Evolutionary conservation across 2,797 vertebrate genomes (phyloP).

Genomic region (Urophycis tenuis): DNA sequence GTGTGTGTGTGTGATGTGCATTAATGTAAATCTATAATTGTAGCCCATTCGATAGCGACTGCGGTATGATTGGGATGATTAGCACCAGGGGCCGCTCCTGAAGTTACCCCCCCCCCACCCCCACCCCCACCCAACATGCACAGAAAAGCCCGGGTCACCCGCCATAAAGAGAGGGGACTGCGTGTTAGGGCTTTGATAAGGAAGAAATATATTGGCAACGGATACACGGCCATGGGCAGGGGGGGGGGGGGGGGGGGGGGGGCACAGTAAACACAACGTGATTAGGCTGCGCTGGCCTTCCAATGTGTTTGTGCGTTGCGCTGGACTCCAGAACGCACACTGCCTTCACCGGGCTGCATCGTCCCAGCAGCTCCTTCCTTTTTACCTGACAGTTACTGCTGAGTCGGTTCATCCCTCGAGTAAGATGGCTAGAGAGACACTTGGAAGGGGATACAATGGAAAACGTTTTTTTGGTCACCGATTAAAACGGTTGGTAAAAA

Average conservation of each 20-base stretch:
- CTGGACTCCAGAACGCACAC: neutral
- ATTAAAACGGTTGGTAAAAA: too few relatives aligned
- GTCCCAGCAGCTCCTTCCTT: too few relatives aligned
- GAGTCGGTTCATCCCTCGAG: too few relatives aligned
- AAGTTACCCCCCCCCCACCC: constrained; percentile 50
- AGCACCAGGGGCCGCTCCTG: constrained; percentile 58
- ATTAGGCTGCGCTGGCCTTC: neutral
- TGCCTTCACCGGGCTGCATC: too few relatives aligned
- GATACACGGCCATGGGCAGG: constrained; percentile 42
- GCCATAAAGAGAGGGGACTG: constrained; percentile 48
- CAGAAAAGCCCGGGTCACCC: constrained; percentile 41
- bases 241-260: too few relatives aligned
- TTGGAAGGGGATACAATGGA: too few relatives aligned
- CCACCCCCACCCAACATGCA: too few relatives aligned
- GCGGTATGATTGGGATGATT: constrained; percentile 54
- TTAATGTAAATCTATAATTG: constrained; percentile 60
- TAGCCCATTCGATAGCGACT: constrained; percentile 45
- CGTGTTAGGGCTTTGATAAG: constrained; percentile 56
- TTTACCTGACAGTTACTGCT: too few relatives aligned
- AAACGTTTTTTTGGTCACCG: too few relatives aligned
- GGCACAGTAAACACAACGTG: neutral
- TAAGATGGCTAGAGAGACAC: too few relatives aligned
- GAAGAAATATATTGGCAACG: constrained; percentile 25
- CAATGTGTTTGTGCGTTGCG: neutral
- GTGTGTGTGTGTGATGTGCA: constrained; percentile 22